phyloP scores from a whole-genome alignment of 2,888 invertebrate genomes.

The Priocnemis perturbator region DNA sequence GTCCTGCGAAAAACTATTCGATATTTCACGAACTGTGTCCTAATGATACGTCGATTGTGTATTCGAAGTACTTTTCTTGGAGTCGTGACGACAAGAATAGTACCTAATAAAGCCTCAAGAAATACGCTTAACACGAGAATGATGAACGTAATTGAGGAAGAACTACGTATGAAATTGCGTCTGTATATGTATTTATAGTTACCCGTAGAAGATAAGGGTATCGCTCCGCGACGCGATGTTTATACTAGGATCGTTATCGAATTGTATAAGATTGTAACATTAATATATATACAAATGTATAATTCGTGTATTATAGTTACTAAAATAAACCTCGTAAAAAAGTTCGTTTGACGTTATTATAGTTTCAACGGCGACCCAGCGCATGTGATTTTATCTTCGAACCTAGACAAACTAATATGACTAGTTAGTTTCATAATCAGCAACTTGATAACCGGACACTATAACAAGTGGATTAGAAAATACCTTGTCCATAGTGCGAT shows the following conservation, averaged over 20 bases:
- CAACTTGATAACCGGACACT: too few relatives aligned
- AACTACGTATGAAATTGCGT: conserved; percentile 27
- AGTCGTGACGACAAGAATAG: conserved; percentile 14
- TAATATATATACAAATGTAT: conserved; percentile 52
- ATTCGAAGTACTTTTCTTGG: conserved; percentile 27
- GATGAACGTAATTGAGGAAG: conserved; percentile 26
- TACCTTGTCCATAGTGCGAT: not conserved
- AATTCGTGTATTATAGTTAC: conserved; percentile 53
- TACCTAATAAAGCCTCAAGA: conserved; percentile 37
- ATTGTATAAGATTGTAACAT: conserved; percentile 48
- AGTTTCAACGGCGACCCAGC: too few relatives aligned
- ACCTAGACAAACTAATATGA: too few relatives aligned
- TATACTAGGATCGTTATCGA: conserved; percentile 48
- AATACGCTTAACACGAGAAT: conserved; percentile 46
- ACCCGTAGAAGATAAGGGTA: conserved; percentile 39
- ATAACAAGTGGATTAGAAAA: too few relatives aligned
- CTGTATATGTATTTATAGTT: conserved; percentile 53
- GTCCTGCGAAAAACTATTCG: not conserved
- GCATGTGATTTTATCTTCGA: too few relatives aligned
- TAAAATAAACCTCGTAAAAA: conserved; percentile 44
- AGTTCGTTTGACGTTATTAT: conserved; percentile 7
- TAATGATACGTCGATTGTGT: not conserved
- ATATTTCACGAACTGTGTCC: conserved; percentile 17
- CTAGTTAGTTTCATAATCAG: too few relatives aligned
- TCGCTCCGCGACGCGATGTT: conserved; percentile 43